Conservation (phyloP, 2,888 invertebrate genomes). For the Cosmorhoe ocellata region DNA sequence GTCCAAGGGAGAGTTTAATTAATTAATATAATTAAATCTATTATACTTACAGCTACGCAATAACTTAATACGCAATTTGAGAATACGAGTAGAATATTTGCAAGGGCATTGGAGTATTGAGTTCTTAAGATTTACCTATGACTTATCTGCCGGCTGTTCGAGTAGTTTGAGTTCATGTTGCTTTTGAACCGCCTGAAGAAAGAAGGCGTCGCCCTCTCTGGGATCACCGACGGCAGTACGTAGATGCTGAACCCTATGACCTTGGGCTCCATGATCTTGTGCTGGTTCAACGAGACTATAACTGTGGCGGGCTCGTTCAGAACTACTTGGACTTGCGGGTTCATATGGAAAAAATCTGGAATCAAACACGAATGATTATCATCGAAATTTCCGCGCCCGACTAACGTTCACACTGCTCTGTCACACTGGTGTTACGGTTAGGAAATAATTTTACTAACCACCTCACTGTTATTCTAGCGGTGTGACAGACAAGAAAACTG, state of each 20-base stretch:
- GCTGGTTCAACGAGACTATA: slow-evolving; percentile 93
- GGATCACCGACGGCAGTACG: slow-evolving; percentile 85
- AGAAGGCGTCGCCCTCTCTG: slow-evolving; percentile 89
- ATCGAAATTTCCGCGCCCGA: too few relatives aligned
- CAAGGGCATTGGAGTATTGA: too few relatives aligned
- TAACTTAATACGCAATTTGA: too few relatives aligned
- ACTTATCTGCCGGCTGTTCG: slow-evolving; percentile 94
- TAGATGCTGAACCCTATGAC: slow-evolving; percentile 96
- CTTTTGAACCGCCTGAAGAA: slow-evolving; percentile 95
- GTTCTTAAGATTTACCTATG: slow-evolving; percentile 65
- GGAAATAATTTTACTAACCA: too few relatives aligned
- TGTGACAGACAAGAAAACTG: too few relatives aligned
- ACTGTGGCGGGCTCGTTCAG: slow-evolving; percentile 85
- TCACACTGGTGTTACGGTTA: too few relatives aligned
- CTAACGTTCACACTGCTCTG: too few relatives aligned
- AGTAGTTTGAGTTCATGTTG: slow-evolving; percentile 94
- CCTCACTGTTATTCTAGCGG: too few relatives aligned
- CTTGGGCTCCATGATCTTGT: slow-evolving; percentile 95
- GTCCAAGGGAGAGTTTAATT: too few relatives aligned
- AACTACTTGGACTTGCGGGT: slow-evolving; percentile 92
- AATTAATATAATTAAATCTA: too few relatives aligned
- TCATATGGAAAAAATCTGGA: slow-evolving; percentile 94
- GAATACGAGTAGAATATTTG: too few relatives aligned
- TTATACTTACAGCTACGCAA: too few relatives aligned
- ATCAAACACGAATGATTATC: not conserved